phyloP scores from a whole-genome alignment of 2,888 invertebrate species.

The Stomorhina lunata region DNA sequence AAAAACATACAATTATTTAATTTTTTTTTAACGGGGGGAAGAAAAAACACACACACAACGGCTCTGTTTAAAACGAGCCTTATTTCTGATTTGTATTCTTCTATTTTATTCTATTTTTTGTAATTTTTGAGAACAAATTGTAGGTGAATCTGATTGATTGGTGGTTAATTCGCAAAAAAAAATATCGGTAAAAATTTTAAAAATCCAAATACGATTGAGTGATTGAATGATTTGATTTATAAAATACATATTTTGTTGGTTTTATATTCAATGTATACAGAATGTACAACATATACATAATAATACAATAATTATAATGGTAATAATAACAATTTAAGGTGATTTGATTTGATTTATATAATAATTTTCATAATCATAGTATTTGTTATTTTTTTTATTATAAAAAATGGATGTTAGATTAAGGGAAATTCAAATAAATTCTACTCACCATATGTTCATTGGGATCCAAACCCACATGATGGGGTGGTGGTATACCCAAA shows the following conservation, averaged over 20 bases:
- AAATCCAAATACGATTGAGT: slow-evolving; percentile 80
- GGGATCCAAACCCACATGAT: slow-evolving; percentile 84
- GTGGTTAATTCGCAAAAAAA: slow-evolving; percentile 71
- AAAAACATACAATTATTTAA: no score
- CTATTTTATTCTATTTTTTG: background rate
- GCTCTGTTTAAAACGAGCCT: no score
- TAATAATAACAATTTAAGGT: slow-evolving; percentile 38
- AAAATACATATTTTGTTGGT: slow-evolving; percentile 37
- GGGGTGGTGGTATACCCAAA: slow-evolving; percentile 87
- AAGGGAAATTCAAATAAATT: background rate
- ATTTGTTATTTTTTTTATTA: slow-evolving; percentile 18
- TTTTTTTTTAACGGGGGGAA: slow-evolving; percentile 16
- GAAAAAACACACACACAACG: no score
- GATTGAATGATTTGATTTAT: slow-evolving; percentile 62
- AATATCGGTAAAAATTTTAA: slow-evolving; percentile 66
- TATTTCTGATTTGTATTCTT: slow-evolving; percentile 19
- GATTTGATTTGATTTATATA: background rate
- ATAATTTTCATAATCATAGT: slow-evolving; percentile 4
- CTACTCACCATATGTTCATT: slow-evolving; percentile 91
- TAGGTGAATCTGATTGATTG: slow-evolving; percentile 41
- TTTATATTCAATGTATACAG: slow-evolving; percentile 35
- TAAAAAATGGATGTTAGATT: slow-evolving; percentile 53
- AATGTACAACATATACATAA: slow-evolving; percentile 39
- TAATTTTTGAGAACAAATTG: slow-evolving; percentile 24
- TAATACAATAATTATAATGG: background rate